Evolutionary conservation across 2,797 vertebrate genomes (phyloP).

Genomic region (Siniperca undulata): DNA sequence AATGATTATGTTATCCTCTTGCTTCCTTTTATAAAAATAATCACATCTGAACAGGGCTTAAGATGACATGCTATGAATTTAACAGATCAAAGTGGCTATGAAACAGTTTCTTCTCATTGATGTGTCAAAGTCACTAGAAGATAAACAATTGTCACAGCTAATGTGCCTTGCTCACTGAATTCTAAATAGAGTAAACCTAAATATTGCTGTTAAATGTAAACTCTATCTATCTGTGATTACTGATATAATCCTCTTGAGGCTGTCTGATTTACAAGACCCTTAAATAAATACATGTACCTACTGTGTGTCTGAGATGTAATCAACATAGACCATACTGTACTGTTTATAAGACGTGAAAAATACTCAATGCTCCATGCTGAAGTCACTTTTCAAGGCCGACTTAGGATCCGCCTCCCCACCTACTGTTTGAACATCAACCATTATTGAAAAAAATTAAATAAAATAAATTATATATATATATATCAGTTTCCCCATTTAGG

Average conservation of each 20-base stretch:
- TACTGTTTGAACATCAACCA: conserved; percentile 26
- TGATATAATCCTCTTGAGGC: conserved; percentile 46
- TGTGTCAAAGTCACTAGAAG: conserved; percentile 49
- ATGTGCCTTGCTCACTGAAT: conserved; percentile 53
- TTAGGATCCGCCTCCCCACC: conserved; percentile 13
- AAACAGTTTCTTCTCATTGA: conserved; percentile 44
- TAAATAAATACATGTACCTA: conserved; percentile 60
- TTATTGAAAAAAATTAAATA: background rate
- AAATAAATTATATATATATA: too few relatives aligned
- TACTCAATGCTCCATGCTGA: background rate
- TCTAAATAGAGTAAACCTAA: conserved; percentile 64
- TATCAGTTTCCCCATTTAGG: background rate
- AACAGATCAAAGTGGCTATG: conserved; percentile 55
- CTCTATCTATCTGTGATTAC: conserved; percentile 55
- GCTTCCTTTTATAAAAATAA: conserved; percentile 42
- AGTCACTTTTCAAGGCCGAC: conserved; percentile 17
- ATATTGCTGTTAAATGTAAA: conserved; percentile 70
- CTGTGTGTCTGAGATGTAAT: conserved; percentile 51
- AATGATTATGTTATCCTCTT: conserved; percentile 36
- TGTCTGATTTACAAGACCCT: conserved; percentile 60
- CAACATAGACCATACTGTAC: conserved; percentile 23
- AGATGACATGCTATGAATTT: conserved; percentile 37
- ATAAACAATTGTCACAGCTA: conserved; percentile 64
- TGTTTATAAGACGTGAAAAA: conserved; percentile 52
- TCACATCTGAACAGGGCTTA: conserved; percentile 38